A percentile compares a stretch with the other conserved stretches of the same genome.
phyloP scores from a whole-genome alignment of 2,113 vertebrate genomes.

The Pipra filicauda region DNA sequence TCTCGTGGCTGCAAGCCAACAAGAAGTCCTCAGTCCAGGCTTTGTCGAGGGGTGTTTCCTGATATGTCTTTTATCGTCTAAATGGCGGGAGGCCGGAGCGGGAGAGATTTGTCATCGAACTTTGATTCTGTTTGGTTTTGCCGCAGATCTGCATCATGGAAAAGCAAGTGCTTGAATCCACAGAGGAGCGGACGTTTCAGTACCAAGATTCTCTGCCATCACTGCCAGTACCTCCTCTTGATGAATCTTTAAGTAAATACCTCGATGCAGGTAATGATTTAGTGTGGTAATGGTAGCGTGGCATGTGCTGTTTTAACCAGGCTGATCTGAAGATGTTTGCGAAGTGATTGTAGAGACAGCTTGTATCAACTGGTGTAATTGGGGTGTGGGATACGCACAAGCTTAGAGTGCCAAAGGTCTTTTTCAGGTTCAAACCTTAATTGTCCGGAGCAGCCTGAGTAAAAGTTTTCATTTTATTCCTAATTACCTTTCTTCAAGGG shows the following conservation, averaged over 20 bases:
- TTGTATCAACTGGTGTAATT: background rate
- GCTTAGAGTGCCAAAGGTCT: background rate
- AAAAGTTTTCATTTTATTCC: background rate
- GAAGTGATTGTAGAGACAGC: background rate
- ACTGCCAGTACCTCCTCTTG: slow-evolving; percentile 86
- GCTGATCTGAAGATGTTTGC: background rate
- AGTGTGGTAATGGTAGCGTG: rapidly evolving
- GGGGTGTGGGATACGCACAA: too few relatives aligned
- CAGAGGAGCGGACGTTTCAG: slow-evolving; percentile 88
- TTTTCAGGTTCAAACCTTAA: background rate
- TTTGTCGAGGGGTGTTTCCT: background rate
- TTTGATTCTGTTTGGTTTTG: background rate
- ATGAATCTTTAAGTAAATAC: slow-evolving; percentile 88
- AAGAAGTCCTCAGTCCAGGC: background rate
- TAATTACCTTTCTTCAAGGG: background rate
- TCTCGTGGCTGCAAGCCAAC: background rate
- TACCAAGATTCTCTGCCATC: slow-evolving; percentile 87
- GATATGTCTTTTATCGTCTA: rapidly evolving
- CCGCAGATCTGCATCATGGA: slow-evolving; percentile 76
- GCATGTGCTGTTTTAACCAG: background rate
- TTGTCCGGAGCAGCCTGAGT: background rate
- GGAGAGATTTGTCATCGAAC: too few relatives aligned
- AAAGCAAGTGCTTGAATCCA: slow-evolving; percentile 76
- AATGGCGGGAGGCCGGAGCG: background rate
- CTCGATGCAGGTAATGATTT: slow-evolving; percentile 84